Conservation (phyloP, 2,888 invertebrate species). For the Cantharis rustica region DNA sequence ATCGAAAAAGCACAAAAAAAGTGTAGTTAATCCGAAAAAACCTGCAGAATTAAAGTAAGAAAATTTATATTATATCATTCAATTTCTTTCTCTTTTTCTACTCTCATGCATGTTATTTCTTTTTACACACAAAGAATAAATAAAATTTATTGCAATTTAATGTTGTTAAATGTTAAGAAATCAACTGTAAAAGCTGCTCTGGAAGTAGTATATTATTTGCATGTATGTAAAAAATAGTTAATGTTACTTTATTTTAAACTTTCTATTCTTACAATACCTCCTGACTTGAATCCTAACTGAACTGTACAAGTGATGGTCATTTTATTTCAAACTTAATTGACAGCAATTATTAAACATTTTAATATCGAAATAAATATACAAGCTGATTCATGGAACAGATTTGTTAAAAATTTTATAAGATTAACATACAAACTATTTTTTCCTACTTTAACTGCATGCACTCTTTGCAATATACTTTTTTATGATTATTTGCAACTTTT, state of each 20-base stretch:
- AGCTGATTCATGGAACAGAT: too few relatives aligned
- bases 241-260: background rate
- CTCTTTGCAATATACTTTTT: too few relatives aligned
- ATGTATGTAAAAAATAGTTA: background rate
- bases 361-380: too few relatives aligned
- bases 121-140: background rate
- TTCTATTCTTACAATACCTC: background rate
- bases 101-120: background rate
- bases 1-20: conserved; percentile 32
- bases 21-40: conserved; percentile 33
- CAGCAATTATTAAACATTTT: too few relatives aligned
- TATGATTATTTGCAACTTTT: too few relatives aligned
- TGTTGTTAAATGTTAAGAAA: background rate
- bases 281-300: background rate
- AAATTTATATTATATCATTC: background rate
- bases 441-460: too few relatives aligned
- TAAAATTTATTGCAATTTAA: background rate
- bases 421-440: too few relatives aligned
- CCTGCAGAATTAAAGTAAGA: conserved; percentile 37
- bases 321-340: too few relatives aligned
- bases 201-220: background rate
- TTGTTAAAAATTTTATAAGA: too few relatives aligned
- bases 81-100: background rate
- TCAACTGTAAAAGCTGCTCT: background rate
- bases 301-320: background rate